Conservation (phyloP, 2,888 invertebrate genomes). For the Cryptocephalus moraei region DNA sequence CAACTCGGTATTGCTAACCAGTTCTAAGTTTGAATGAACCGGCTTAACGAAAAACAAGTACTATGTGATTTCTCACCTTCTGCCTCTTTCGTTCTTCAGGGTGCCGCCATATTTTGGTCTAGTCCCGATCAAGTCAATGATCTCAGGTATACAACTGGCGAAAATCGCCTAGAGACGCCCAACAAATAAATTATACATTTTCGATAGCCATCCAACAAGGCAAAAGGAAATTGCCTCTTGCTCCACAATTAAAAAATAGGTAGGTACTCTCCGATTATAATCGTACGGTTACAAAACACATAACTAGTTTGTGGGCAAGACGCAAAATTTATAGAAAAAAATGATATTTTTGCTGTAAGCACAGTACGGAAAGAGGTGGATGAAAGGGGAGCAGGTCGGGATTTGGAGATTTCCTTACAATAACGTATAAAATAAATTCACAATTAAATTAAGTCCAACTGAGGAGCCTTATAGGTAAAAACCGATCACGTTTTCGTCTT, state of each 20-base stretch:
- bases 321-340: constrained; percentile 10
- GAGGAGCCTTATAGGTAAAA: constrained; percentile 35
- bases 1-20: constrained; percentile 8
- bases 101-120: constrained; percentile 99
- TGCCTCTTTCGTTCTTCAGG: constrained; percentile 99
- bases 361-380: constrained; percentile 7
- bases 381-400: constrained; percentile 7
- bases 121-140: constrained; percentile 99
- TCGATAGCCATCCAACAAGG: constrained; percentile 20
- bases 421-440: constrained; percentile 11
- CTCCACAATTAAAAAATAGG: constrained; percentile 1
- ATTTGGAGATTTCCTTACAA: constrained; percentile 13
- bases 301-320: constrained; percentile 9
- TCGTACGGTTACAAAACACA: too few species aligned
- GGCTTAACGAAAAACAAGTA: constrained; percentile 11
- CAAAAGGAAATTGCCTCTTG: constrained; percentile 11
- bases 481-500: neutral
- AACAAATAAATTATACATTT: constrained; percentile 45
- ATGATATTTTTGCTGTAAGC: constrained; percentile 17
- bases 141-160: constrained; percentile 99
- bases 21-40: constrained; percentile 10
- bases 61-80: constrained; percentile 75
- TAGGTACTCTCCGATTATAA: neutral
- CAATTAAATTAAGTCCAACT: constrained; percentile 26
- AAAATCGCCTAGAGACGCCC: constrained; percentile 86